Base-by-base conservation (phyloP, 2,888 invertebrate species). In the Phyllotreta striolata region DNA sequence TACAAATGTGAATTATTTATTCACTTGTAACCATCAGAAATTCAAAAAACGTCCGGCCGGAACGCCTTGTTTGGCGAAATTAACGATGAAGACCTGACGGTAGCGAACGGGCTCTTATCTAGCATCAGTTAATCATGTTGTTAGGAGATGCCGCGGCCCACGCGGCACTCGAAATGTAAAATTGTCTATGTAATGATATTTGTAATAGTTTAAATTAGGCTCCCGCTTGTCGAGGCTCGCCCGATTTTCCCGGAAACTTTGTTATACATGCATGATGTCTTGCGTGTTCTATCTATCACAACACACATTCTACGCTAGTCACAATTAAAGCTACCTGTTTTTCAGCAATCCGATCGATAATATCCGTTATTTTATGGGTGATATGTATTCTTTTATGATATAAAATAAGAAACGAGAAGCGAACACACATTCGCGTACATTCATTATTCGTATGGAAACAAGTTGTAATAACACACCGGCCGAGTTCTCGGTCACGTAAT, bases 151-250 rank as follows among this genome's bases (percentile, higher is more conserved):
- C 49, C 57, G 43, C 47, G 58, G 65, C 73, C 76, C 71, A 76
- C 76, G 71, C 73, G 64, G 66, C 64, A 59, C 67, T 55, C 65
- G 40, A 63, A 52, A 67, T 67, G 72, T 72, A 72, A 69, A 69
- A 72, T 74, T 73, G 72, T 71, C 72, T 66, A 66, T 75, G 73
- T 75, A 73, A 74, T 74, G 66, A 68, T 67, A 64, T 66, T 66
- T 70, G 70, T 73, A 38, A 62, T 24, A 24, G 24, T 24, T 24
- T 24, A 24, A 24, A 24, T 24, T 24, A 4, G 24, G 24, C 24
- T 24, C 24, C 24, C 24, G 4, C n/a, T n/a, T 24, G 24, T 24
- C 4, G 24, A 24, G 24, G 24, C 24, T 1, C 1, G 24, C 24
- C 4, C 24, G 24, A 24, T 24, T 24, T 24, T 24, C 24, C 24